Evolutionary conservation across 1,140 invertebrate species (phyloP).

Genomic region (Drosophila santomea): DNA sequence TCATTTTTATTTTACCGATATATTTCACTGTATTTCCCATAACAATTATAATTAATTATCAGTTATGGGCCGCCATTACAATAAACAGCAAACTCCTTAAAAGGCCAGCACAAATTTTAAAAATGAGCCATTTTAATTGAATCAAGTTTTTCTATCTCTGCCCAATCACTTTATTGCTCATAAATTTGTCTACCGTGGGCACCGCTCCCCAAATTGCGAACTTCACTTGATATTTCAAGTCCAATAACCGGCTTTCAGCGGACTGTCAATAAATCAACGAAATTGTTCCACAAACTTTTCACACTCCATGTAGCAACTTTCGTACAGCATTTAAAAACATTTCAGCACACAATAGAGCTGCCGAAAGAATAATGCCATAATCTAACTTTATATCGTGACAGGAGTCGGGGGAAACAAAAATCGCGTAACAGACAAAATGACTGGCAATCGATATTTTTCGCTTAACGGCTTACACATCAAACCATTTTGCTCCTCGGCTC

Average conservation of each 20-base stretch:
- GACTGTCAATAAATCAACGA: constrained; percentile 50
- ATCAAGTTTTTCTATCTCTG: not conserved
- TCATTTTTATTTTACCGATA: too few relatives aligned
- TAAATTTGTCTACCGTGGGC: not conserved
- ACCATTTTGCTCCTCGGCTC: constrained; percentile 19
- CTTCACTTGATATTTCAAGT: constrained; percentile 30
- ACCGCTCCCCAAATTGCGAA: constrained; percentile 19
- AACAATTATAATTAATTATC: too few relatives aligned
- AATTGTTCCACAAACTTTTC: constrained; percentile 36
- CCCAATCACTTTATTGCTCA: not conserved
- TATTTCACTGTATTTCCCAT: too few relatives aligned
- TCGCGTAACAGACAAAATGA: constrained; percentile 23
- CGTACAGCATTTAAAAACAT: constrained; percentile 37
- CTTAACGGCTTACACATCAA: constrained; percentile 32
- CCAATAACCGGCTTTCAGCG: constrained; percentile 42
- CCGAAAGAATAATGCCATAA: constrained; percentile 26
- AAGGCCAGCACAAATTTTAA: too few relatives aligned
- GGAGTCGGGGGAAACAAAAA: constrained; percentile 12
- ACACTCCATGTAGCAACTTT: constrained; percentile 30
- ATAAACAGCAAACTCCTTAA: too few relatives aligned
- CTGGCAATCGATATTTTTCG: constrained; percentile 26
- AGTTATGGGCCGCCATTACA: too few relatives aligned
- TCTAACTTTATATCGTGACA: constrained; percentile 46
- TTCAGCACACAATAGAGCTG: constrained; percentile 34
- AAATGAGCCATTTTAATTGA: not conserved